These are phyloP conservation scores for Sminthurinus aureus DNA, from an alignment of 2,888 invertebrate species.

Conservation along the genomic window DNA sequence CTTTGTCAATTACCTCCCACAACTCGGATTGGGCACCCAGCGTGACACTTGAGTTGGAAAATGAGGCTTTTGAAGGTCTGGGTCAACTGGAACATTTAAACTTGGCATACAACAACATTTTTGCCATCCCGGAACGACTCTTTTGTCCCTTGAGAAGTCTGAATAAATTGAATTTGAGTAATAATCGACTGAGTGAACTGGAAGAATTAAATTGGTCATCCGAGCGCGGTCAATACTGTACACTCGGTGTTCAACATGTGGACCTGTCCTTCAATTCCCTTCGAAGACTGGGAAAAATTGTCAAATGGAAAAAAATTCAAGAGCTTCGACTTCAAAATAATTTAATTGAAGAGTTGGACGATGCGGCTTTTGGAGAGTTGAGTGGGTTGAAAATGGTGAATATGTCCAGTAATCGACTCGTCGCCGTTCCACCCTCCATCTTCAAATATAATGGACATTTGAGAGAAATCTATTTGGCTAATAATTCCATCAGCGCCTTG, in stretches of 20 bases:
- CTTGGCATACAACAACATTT: conserved; percentile 83
- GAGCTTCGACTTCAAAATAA: conserved; percentile 79
- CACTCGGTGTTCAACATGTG: conserved; percentile 63
- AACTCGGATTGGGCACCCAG: conserved; percentile 79
- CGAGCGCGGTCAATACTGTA: conserved; percentile 44
- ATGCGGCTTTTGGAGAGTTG: conserved; percentile 77
- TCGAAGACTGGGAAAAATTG: conserved; percentile 73
- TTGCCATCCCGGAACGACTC: conserved; percentile 75
- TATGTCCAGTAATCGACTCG: conserved; percentile 79
- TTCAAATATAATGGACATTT: conserved; percentile 78
- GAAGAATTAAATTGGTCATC: conserved; percentile 66
- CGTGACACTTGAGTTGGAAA: conserved; percentile 77
- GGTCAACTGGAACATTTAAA: conserved; percentile 81
- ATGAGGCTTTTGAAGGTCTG: conserved; percentile 78
- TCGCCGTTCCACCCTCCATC: conserved; percentile 78
- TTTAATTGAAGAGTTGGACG: conserved; percentile 73
- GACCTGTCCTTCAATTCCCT: conserved; percentile 80
- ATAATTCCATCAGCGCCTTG: conserved; percentile 78
- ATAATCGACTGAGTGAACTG: conserved; percentile 80
- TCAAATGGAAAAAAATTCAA: conserved; percentile 74
- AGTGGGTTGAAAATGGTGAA: conserved; percentile 75
- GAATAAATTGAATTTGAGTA: conserved; percentile 75
- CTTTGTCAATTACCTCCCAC: conserved; percentile 75
- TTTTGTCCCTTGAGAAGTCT: conserved; percentile 75
- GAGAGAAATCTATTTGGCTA: conserved; percentile 76